Evolutionary conservation across 2,797 vertebrate genomes (phyloP), one percentile per base, ranked within the genome.

Genomic region (Pseudochirops corinnae): DNA sequence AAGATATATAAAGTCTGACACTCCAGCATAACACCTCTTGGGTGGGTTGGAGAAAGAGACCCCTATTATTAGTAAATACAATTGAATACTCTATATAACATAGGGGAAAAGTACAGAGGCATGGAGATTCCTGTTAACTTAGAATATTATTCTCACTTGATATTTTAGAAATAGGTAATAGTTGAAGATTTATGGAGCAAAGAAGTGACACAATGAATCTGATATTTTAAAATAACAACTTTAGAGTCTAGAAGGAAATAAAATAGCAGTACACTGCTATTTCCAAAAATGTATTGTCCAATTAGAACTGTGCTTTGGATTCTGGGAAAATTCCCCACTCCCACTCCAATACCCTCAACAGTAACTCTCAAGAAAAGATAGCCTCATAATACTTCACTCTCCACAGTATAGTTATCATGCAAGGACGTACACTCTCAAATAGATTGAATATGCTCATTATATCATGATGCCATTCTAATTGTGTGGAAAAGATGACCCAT

Each of bases 381-480:
- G 6, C n/a, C 0, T 96, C 55, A 87, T 21, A 39, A 31, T 11
- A 91, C 16, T 96, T 95, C 92, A 91, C 2, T 53, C 58, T 93
- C 31, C 90, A 18, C 26, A 0, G 4, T 96, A n/a, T 94, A 93
- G 6, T 21, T 62, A 90, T 92, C 50, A 39, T 33, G 56, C 50
- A 87, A 87, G 90, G 67, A 92, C 94, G 58, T 26, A 56, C 87
- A 56, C 67, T 87, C 56, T 6, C 95, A 95, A 96, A 52, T 4
- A 93, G 46, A 74, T 55, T 39, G 57, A 97, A 29, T 13, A 95
- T 56, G 24, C 16, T 96, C 87, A 95, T 28, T 92, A 29, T 87
- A 95, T 92, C 55, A 87, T 1, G 26, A 4, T 46, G 52, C 4
- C 91, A 92, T 97, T 96, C 33, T 93, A 95, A 92, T 55, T 96